A percentile compares a stretch with the other conserved stretches of the same genome.
phyloP scores from a whole-genome alignment of 2,888 invertebrate species.

The Geotrupes spiniger region DNA sequence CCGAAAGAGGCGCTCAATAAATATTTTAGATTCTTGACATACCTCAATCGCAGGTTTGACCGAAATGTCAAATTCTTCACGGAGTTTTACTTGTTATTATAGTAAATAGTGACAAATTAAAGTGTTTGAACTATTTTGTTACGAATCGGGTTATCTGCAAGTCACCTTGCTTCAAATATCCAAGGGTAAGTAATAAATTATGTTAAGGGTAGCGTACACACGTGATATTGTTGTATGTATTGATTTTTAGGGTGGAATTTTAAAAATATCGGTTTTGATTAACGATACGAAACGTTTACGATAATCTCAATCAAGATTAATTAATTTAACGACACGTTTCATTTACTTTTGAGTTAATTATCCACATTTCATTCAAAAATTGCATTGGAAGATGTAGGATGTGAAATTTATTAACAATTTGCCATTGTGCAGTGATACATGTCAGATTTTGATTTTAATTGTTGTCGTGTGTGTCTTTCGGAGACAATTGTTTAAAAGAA shows the following conservation, averaged over 20 bases:
- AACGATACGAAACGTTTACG: slow-evolving; percentile 2
- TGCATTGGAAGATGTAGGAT: slow-evolving; percentile 2
- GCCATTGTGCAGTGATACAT: slow-evolving; percentile 5
- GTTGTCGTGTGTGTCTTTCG: too few relatives aligned
- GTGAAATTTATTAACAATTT: slow-evolving; percentile 14
- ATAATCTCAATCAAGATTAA: slow-evolving; percentile 2
- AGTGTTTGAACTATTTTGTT: slow-evolving; percentile 22
- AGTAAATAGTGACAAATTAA: slow-evolving; percentile 41
- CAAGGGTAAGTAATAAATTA: slow-evolving; percentile 30
- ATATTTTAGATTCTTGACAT: slow-evolving; percentile 67
- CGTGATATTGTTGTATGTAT: slow-evolving; percentile 38
- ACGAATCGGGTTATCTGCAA: not conserved
- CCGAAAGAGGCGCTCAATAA: slow-evolving; percentile 62
- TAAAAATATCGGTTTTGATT: slow-evolving; percentile 16
- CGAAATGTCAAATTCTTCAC: slow-evolving; percentile 67
- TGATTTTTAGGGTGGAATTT: slow-evolving; percentile 42
- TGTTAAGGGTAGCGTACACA: slow-evolving; percentile 28
- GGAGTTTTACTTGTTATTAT: slow-evolving; percentile 49
- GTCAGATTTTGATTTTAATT: too few relatives aligned
- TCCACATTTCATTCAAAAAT: slow-evolving; percentile 12
- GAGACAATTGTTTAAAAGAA: slow-evolving; percentile 41
- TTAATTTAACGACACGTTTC: slow-evolving; percentile 5
- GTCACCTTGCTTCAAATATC: slow-evolving; percentile 4
- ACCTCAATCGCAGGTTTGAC: slow-evolving; percentile 67
- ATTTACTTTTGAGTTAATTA: slow-evolving; percentile 7